These are phyloP conservation scores for Clamator glandarius DNA, from an alignment of 2,797 vertebrate genomes.

Conservation along the genomic window DNA sequence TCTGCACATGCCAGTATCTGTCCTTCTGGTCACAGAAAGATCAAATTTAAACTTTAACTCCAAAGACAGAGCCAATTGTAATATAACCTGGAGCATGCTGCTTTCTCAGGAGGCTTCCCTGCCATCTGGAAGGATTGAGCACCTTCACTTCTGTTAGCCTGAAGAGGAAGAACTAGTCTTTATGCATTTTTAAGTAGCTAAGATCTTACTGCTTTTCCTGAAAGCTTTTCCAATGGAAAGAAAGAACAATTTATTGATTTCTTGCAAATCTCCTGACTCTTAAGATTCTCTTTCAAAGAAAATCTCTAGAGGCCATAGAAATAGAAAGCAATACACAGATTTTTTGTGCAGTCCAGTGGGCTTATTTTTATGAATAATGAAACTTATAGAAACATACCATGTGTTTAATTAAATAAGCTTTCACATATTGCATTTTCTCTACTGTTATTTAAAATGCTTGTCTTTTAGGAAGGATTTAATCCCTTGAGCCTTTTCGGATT, in stretches of 20 bases:
- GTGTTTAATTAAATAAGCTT: background rate
- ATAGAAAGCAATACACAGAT: background rate
- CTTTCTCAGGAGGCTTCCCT: background rate
- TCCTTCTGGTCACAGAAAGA: background rate
- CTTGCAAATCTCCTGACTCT: background rate
- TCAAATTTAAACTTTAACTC: background rate
- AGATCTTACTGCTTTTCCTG: background rate
- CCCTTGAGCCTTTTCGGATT: background rate
- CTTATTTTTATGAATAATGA: background rate
- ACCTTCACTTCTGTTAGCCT: background rate
- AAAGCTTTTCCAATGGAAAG: background rate
- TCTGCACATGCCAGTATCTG: rapidly evolving
- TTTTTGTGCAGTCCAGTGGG: background rate
- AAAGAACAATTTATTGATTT: background rate
- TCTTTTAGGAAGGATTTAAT: background rate
- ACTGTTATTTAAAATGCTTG: background rate
- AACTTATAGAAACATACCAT: background rate
- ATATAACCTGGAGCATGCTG: background rate
- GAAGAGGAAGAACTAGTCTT: background rate
- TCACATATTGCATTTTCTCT: background rate
- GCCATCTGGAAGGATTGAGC: background rate
- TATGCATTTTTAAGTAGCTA: background rate
- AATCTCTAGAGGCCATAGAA: background rate
- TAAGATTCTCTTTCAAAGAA: background rate
- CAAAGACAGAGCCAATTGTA: background rate